phyloP scores from a whole-genome alignment of 2,797 vertebrate species.

The Morus bassanus region DNA sequence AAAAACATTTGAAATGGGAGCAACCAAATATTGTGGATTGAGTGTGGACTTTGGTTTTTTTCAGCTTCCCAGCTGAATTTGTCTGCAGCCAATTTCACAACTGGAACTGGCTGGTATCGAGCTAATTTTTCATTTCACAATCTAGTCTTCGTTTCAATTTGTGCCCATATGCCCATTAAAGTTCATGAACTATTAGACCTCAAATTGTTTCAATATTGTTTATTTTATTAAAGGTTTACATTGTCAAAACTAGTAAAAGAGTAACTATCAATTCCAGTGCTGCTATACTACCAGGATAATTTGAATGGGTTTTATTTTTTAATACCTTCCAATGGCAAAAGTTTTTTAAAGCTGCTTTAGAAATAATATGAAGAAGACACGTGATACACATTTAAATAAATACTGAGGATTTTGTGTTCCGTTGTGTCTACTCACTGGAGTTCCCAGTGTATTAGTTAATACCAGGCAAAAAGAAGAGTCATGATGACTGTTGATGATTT shows the following conservation, averaged over 20 bases:
- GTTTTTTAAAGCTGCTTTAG: conserved; percentile 76
- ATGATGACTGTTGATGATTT: conserved; percentile 52
- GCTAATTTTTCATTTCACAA: conserved; percentile 46
- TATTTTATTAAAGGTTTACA: conserved; percentile 80
- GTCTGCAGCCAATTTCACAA: conserved; percentile 43
- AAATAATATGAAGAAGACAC: conserved; percentile 73
- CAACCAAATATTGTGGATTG: background rate
- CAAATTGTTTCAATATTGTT: conserved; percentile 69
- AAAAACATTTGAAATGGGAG: conserved; percentile 35
- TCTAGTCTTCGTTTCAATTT: conserved; percentile 29
- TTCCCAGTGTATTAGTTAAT: conserved; percentile 66
- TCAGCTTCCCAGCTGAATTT: conserved; percentile 19
- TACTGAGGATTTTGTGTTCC: conserved; percentile 68
- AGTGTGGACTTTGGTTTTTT: conserved; percentile 50
- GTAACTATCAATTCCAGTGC: conserved; percentile 66
- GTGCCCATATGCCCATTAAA: conserved; percentile 42
- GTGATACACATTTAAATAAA: conserved; percentile 60
- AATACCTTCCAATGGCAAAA: conserved; percentile 57
- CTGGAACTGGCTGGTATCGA: conserved; percentile 23
- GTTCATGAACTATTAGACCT: conserved; percentile 65
- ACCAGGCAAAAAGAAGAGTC: conserved; percentile 47
- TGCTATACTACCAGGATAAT: conserved; percentile 77
- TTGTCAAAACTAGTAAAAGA: conserved; percentile 69
- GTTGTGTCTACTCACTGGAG: conserved; percentile 62
- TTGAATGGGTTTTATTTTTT: conserved; percentile 66